Evolutionary conservation across 2,113 vertebrate genomes (phyloP), one percentile per base, ranked within the genome.

Genomic region (Melanerpes formicivorus): DNA sequence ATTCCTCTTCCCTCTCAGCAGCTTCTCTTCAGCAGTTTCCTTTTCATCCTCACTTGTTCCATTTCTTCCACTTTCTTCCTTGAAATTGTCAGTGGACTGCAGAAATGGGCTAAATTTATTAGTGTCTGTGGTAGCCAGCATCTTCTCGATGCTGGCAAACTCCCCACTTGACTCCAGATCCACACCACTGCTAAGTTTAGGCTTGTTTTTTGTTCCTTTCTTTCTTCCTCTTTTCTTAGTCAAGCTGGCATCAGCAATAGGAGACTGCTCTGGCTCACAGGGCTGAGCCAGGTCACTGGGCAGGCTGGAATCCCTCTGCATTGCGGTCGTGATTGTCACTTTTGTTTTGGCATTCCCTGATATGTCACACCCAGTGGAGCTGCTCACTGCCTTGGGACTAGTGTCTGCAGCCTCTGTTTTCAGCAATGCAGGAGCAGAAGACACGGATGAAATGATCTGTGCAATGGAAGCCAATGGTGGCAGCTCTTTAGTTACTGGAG

Each of bases 111-210:
- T 99, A 93, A 99, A 99, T 96, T 99, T 98, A 97, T 99, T 99
- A 92, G 99, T 95, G 90, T 99, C 99, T 2, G 99, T 99, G 62
- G 98, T 99, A 80, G 99, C 99, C 25, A 99, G 94, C 98, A 99
- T 99, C 97, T 99, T 99, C 90, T 99, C 99, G 44, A 99, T 98
- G 87, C 99, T 99, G 90, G 99, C 98, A n/a, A 99, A 99, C 96
- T 99, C 99, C 2, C 99, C 99, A 11, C 99, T 99, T 46, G 99
- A 99, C 95, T 99, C 99, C 90, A 99, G 97, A 93, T 99, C 99
- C 19, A 99, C 95, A 4, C 91, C n/a, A 9, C 94, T 96, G 67
- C 83, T 70, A 34, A 92, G 42, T 19, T 95, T 97, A 22, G 96
- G 92, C 56, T 97, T 97, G 77, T 96, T 98, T 95, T 97, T 97